Evolutionary conservation across 1,140 invertebrate genomes (phyloP), one percentile per base, ranked within the genome.

Genomic region (Formica selysi): DNA sequence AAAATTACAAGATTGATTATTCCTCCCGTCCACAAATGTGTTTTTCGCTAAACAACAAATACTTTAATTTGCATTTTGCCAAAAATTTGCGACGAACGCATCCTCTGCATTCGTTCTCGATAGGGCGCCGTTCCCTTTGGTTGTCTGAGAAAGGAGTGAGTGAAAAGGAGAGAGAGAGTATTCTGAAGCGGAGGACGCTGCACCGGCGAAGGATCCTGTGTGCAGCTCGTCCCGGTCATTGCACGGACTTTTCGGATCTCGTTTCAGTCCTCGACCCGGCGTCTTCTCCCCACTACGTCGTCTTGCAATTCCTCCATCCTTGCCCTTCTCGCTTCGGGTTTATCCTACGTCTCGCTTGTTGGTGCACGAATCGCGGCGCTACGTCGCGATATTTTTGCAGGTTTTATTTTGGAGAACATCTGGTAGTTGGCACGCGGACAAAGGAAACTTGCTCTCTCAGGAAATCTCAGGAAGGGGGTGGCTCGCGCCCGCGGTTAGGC

Each of bases 361-460:
- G 67, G 57, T 81, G 57, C 84, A 84, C 76, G 32, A 70, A 74
- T 73, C 74, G 44, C 70, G 79, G 74, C 51, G 57, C 85, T 70
- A 80, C 71, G 71, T 76, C 73, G 61, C 83, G 80, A 87, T 90
- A 87, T 94, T 91, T 59, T 92, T 91, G 89, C 88, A 80, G 76
- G 85, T 93, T 89, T 93, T 92, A 92, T 93, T 93, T 92, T 88
- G 84, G 79, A 64, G 92, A 94, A 93, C 93, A 94, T 94, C 93
- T 94, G 93, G 93, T 93, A 91, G 89, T 86, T 92, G 91, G 88
- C 78, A 86, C 61, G 54, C 89, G 92, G 89, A 93, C 93, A 94
- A 94, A 93, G 92, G 87, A 67, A 89, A 86, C 87, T 81, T 84
- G 89, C 88, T 87, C 87, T 71, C 76, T 73, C 85, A 87, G 90